These are phyloP conservation scores for Eudemis profundana DNA, from an alignment of 2,888 invertebrate species.

Conservation along the genomic window DNA sequence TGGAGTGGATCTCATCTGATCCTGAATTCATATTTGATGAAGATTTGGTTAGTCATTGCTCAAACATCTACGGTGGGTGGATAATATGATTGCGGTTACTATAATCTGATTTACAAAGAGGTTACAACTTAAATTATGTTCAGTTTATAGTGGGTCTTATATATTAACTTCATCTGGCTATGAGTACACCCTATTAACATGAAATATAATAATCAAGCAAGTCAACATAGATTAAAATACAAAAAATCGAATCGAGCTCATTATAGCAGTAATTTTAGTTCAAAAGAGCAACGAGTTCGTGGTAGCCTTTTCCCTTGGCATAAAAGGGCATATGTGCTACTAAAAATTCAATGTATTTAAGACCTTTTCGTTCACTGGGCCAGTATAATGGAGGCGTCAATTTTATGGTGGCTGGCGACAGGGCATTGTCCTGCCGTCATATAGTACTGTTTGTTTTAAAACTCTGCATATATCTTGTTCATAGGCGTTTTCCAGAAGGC, in stretches of 20 bases:
- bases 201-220: not conserved
- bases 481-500: not conserved
- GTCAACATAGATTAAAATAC: conserved; percentile 1
- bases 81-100: too few relatives aligned
- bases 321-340: conserved; percentile 10
- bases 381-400: conserved; percentile 51
- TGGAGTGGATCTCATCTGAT: too few relatives aligned
- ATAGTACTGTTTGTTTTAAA: conserved; percentile 38
- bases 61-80: too few relatives aligned
- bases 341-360: not conserved
- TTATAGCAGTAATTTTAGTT: conserved; percentile 35
- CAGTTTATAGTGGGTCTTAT: too few relatives aligned
- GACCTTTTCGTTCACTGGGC: conserved; percentile 11
- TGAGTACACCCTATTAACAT: too few relatives aligned
- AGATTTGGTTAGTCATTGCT: too few relatives aligned
- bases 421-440: conserved; percentile 65
- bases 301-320: not conserved
- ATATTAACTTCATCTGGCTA: too few relatives aligned
- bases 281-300: conserved; percentile 29
- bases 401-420: conserved; percentile 76
- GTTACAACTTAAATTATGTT: too few relatives aligned
- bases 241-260: conserved; percentile 27
- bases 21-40: too few relatives aligned
- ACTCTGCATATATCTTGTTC: conserved; percentile 6
- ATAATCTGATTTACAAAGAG: too few relatives aligned